Evolutionary conservation across 2,888 invertebrate genomes (phyloP).

Genomic region (Chrysolina americana): DNA sequence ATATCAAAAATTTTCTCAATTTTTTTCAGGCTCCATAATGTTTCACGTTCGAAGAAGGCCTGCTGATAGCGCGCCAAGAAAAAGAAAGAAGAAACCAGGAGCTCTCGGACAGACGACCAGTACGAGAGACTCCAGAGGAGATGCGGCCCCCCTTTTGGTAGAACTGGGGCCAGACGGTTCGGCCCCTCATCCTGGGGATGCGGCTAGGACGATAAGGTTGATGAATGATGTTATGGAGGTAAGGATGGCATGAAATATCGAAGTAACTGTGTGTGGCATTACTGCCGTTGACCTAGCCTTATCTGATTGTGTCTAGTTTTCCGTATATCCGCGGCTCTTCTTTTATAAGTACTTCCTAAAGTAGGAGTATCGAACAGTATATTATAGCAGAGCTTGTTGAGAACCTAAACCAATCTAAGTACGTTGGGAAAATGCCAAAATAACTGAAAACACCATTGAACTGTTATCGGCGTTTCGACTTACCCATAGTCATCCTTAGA

Average conservation of each 20-base stretch:
- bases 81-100: slow-evolving; percentile 85
- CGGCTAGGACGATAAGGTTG: slow-evolving; percentile 76
- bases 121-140: slow-evolving; percentile 73
- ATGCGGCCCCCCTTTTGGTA: slow-evolving; percentile 80
- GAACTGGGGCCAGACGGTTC: slow-evolving; percentile 87
- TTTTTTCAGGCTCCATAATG: slow-evolving; percentile 90
- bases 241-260: slow-evolving; percentile 37
- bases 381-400: too few relatives aligned
- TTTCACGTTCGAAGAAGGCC: slow-evolving; percentile 96
- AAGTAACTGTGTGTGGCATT: too few relatives aligned
- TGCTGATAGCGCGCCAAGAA: slow-evolving; percentile 89
- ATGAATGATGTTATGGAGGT: slow-evolving; percentile 79
- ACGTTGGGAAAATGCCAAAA: too few relatives aligned
- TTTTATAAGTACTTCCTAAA: too few relatives aligned
- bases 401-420: too few relatives aligned
- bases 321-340: too few relatives aligned
- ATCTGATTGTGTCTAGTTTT: too few relatives aligned
- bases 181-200: slow-evolving; percentile 75
- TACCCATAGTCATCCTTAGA: too few relatives aligned
- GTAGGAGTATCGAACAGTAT: too few relatives aligned
- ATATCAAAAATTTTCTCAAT: slow-evolving; percentile 49
- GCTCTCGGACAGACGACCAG: slow-evolving; percentile 69
- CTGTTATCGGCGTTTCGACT: too few relatives aligned
- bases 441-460: too few relatives aligned
- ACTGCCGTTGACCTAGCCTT: too few relatives aligned